These are phyloP conservation scores for Cranoglanis bouderius DNA, from an alignment of 2,113 vertebrate genomes.

Conservation along the genomic window DNA sequence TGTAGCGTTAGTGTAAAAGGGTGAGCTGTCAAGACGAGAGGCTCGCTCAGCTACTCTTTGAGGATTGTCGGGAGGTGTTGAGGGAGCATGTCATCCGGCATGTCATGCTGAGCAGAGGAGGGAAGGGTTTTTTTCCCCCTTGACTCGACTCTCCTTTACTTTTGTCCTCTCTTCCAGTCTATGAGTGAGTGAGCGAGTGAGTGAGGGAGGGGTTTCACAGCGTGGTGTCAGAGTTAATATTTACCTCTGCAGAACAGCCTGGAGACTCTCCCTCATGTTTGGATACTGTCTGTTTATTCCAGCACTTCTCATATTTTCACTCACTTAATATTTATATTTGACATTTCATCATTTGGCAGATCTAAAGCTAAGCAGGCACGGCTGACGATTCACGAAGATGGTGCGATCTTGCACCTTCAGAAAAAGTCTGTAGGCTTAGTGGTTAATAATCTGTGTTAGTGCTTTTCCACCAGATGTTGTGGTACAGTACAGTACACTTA, in stretches of 20 bases:
- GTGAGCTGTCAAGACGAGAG: slow-evolving; percentile 34
- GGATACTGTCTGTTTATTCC: slow-evolving; percentile 31
- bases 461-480: background rate
- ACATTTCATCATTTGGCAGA: background rate
- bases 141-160: slow-evolving; percentile 52
- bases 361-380: background rate
- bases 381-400: no score
- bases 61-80: slow-evolving; percentile 67
- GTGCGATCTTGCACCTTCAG: background rate
- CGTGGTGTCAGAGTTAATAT: slow-evolving; percentile 81
- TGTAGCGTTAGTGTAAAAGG: slow-evolving; percentile 53
- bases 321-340: background rate
- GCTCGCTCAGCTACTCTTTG: slow-evolving; percentile 52
- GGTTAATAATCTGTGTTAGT: background rate
- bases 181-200: slow-evolving; percentile 56
- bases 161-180: slow-evolving; percentile 55
- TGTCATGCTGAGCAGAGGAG: slow-evolving; percentile 39
- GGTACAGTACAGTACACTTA: background rate
- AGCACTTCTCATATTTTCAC: background rate
- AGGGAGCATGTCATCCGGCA: slow-evolving; percentile 71
- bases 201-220: slow-evolving; percentile 75
- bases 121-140: slow-evolving; percentile 18
- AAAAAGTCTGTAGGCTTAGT: background rate
- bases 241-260: slow-evolving; percentile 73
- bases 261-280: slow-evolving; percentile 54